Percentiles rank a stretch among this genome's conserved stretches.
phyloP scores from a whole-genome alignment of 2,888 invertebrate genomes.

The Vandiemenella viatica region DNA sequence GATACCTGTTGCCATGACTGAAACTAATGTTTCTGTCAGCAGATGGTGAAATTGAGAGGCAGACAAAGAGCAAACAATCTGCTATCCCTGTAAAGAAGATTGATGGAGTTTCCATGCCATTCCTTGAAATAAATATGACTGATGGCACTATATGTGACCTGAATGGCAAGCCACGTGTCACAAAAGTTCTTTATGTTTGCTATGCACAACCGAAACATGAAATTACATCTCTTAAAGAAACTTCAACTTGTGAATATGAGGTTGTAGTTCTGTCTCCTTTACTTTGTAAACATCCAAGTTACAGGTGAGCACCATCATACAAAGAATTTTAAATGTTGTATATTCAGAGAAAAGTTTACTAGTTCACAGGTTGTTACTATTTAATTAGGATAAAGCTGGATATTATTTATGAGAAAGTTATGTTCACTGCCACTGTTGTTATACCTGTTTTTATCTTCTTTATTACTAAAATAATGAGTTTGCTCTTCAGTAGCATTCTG shows the following conservation, averaged over 20 bases:
- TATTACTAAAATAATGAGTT: no score
- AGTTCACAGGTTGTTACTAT: no score
- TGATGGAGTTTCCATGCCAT: constrained; percentile 78
- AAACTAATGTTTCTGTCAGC: no score
- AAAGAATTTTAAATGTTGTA: no score
- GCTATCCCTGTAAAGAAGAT: constrained; percentile 47
- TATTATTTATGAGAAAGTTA: no score
- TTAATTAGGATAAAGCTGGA: no score
- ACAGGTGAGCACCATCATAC: constrained; percentile 45
- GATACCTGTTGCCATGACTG: no score
- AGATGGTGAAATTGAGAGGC: constrained; percentile 20
- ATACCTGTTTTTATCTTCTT: no score
- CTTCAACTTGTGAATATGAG: constrained; percentile 88
- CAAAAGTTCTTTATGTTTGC: constrained; percentile 77
- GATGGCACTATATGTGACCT: constrained; percentile 88
- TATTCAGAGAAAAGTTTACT: neutral
- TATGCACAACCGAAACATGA: constrained; percentile 79
- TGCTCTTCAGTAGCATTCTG: no score
- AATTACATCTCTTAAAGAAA: constrained; percentile 83
- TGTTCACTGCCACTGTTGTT: no score
- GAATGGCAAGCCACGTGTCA: constrained; percentile 65
- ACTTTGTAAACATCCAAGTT: constrained; percentile 80
- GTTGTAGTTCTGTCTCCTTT: constrained; percentile 73
- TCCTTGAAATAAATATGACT: constrained; percentile 69
- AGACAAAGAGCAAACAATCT: constrained; percentile 11